These are phyloP conservation scores for Erythrocercus mccallii DNA, from an alignment of 2,113 vertebrate genomes.

Conservation along the genomic window DNA sequence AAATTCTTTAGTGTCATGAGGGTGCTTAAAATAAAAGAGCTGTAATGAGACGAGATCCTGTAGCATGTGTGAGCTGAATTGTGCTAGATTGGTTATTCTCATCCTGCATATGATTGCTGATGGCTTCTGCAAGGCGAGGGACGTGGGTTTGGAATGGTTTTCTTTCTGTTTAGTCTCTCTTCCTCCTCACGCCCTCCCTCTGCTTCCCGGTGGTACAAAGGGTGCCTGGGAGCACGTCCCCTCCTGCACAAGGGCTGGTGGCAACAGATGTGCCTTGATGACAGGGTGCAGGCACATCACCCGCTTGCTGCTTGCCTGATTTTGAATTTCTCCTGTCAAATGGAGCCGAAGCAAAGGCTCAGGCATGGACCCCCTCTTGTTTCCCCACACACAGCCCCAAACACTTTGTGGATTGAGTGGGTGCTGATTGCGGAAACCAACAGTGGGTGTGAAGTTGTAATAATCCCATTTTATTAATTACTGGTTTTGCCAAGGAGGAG, in stretches of 20 bases:
- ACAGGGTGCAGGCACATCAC: not conserved
- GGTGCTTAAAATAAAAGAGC: slow-evolving; percentile 69
- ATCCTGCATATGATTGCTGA: slow-evolving; percentile 60
- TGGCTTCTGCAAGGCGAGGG: slow-evolving; percentile 53
- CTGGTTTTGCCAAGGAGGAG: not conserved
- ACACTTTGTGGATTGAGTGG: not conserved
- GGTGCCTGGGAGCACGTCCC: not conserved
- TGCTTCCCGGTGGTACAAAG: slow-evolving; percentile 40
- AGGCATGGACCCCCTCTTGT: not conserved
- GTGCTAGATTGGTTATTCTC: slow-evolving; percentile 70
- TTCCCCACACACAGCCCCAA: not conserved
- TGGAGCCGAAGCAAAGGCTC: not conserved
- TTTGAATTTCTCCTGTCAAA: not conserved
- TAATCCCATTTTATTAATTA: slow-evolving; percentile 46
- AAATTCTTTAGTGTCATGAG: slow-evolving; percentile 62
- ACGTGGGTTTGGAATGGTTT: slow-evolving; percentile 41
- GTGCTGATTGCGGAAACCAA: not conserved
- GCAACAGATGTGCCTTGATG: slow-evolving; percentile 57
- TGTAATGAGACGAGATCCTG: slow-evolving; percentile 67
- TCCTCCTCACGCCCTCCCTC: not conserved
- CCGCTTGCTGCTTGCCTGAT: not conserved
- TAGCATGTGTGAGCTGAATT: slow-evolving; percentile 66
- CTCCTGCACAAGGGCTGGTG: slow-evolving; percentile 1
- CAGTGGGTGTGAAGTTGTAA: slow-evolving; percentile 40
- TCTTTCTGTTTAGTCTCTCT: slow-evolving; percentile 47